Percentiles rank a stretch among this genome's conserved stretches.
phyloP scores from a whole-genome alignment of 2,113 vertebrate species.

The Anser brachyrhynchus region DNA sequence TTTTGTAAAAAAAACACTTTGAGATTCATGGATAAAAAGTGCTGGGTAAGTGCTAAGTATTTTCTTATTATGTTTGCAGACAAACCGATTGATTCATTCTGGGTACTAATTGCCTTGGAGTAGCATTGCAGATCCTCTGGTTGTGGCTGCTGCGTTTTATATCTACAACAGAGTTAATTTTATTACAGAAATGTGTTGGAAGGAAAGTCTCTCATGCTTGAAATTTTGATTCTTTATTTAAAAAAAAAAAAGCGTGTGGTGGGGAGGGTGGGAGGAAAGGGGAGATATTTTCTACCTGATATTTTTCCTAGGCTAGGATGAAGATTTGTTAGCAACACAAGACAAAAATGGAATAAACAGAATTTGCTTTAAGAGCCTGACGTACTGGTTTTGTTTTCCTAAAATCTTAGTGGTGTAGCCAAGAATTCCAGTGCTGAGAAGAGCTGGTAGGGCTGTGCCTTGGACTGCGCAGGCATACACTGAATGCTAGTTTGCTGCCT shows the following conservation, averaged over 20 bases:
- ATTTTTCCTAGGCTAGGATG: conserved; percentile 42
- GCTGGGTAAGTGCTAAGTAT: conserved; percentile 54
- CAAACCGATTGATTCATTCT: conserved; percentile 42
- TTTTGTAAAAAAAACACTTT: conserved; percentile 57
- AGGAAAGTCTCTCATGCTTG: conserved; percentile 45
- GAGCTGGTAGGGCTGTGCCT: neutral
- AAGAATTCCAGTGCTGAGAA: neutral
- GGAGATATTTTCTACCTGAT: conserved; percentile 52
- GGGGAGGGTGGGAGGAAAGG: neutral
- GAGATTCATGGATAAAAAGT: conserved; percentile 41
- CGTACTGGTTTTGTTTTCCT: neutral
- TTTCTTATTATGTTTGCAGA: conserved; percentile 59
- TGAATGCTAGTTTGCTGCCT: neutral
- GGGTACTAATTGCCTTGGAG: conserved; percentile 45
- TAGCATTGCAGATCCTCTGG: conserved; percentile 32
- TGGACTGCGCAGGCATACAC: neutral
- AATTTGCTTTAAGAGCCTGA: conserved; percentile 39
- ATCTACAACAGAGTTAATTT: conserved; percentile 54
- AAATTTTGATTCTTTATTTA: conserved; percentile 50
- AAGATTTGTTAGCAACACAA: conserved; percentile 25
- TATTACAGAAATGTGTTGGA: conserved; percentile 50
- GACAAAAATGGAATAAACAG: conserved; percentile 56
- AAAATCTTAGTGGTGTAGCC: neutral
- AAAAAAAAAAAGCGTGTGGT: neutral
- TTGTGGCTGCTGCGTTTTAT: conserved; percentile 50